A percentile compares a stretch with the other conserved stretches of the same genome.
Conservation (phyloP, 1,140 invertebrate genomes). For the Sycophaga agraensis region DNA sequence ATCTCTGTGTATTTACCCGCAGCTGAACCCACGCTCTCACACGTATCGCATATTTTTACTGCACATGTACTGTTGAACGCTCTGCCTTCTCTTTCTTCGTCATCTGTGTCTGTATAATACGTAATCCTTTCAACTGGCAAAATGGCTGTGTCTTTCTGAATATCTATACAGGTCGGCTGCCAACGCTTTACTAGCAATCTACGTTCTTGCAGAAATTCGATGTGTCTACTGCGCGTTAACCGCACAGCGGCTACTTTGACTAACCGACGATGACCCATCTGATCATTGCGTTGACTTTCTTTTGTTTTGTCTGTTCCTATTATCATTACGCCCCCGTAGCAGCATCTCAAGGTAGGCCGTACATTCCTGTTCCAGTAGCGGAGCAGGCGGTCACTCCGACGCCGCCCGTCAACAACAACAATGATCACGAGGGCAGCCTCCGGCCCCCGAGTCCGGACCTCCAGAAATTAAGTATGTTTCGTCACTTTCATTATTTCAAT, state of each 20-base stretch:
- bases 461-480: slow-evolving; percentile 45
- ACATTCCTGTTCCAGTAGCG: slow-evolving; percentile 52
- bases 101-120: too few relatives aligned
- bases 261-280: not conserved
- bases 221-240: too few relatives aligned
- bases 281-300: too few relatives aligned
- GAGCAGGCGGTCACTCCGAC: slow-evolving; percentile 27
- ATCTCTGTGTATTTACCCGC: not conserved
- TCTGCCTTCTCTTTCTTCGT: too few relatives aligned
- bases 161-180: too few relatives aligned
- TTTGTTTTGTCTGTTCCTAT: not conserved
- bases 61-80: too few relatives aligned
- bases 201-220: too few relatives aligned
- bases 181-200: too few relatives aligned
- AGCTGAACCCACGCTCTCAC: not conserved
- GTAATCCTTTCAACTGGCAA: too few relatives aligned
- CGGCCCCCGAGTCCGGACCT: slow-evolving; percentile 53
- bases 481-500: too few relatives aligned
- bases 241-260: too few relatives aligned
- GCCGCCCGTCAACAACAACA: slow-evolving; percentile 58
- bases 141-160: too few relatives aligned
- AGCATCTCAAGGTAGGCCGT: slow-evolving; percentile 48
- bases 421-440: slow-evolving; percentile 63
- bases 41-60: not conserved
- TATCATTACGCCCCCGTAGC: slow-evolving; percentile 2